phyloP scores from a whole-genome alignment of 2,113 vertebrate genomes.

The Triplophysa dalaica region DNA sequence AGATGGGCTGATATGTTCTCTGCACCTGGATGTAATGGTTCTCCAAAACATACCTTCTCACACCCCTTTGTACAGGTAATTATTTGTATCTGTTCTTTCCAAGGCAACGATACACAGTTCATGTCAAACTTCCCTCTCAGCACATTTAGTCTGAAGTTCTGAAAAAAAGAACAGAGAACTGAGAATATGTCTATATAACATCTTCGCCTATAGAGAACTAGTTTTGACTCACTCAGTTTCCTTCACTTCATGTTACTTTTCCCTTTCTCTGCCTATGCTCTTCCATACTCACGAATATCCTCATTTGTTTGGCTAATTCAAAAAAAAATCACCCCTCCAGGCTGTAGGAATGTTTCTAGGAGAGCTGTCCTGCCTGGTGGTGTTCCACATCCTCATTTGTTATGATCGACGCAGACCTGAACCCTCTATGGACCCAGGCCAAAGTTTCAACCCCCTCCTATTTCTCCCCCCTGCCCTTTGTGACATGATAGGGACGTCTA shows the following conservation, averaged over 20 bases:
- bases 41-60: constrained; percentile 74
- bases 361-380: constrained; percentile 84
- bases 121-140: constrained; percentile 1
- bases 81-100: neutral
- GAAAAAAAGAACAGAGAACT: neutral
- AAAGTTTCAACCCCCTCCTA: constrained; percentile 82
- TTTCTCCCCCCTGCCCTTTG: constrained; percentile 91
- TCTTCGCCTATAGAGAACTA: neutral
- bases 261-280: constrained; percentile 1
- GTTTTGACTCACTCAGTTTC: neutral
- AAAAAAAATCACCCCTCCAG: constrained; percentile 57
- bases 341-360: constrained; percentile 93
- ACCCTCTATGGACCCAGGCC: constrained; percentile 70
- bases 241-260: neutral
- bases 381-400: constrained; percentile 82
- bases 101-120: neutral
- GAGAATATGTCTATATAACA: neutral
- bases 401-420: constrained; percentile 69
- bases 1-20: constrained; percentile 90
- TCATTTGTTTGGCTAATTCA: neutral
- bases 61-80: constrained; percentile 91
- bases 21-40: constrained; percentile 73
- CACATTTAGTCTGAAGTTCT: neutral
- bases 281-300: neutral
- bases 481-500: constrained; percentile 88